Evolutionary conservation across 2,797 vertebrate species (phyloP).

Genomic region (Distichodus sexfasciatus): DNA sequence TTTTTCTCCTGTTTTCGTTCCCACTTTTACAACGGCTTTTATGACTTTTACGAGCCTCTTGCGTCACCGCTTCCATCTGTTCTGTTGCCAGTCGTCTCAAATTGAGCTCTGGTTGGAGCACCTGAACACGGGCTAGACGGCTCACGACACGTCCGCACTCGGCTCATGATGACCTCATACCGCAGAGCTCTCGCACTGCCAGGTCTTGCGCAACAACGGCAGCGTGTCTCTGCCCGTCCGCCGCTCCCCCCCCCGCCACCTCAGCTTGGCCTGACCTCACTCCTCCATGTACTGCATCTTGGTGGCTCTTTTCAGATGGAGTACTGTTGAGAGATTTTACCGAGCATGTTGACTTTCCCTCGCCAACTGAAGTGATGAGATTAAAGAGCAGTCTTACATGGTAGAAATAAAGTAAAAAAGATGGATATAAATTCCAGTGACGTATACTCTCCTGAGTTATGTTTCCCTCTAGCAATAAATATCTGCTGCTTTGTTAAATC

Average conservation of each 20-base stretch:
- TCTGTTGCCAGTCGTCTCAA: neutral
- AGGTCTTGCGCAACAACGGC: conserved; percentile 13
- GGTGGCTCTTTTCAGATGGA: neutral
- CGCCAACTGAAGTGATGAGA: neutral
- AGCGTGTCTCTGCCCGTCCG: conserved; percentile 35
- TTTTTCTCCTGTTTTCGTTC: neutral
- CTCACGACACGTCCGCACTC: conserved; percentile 8
- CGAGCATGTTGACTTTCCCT: neutral
- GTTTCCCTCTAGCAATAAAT: too few relatives aligned
- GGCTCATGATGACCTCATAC: conserved; percentile 29
- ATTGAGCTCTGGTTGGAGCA: conserved; percentile 6
- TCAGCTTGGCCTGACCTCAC: conserved; percentile 14
- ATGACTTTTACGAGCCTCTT: neutral
- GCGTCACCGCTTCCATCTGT: neutral
- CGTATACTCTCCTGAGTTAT: too few relatives aligned
- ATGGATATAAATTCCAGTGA: too few relatives aligned
- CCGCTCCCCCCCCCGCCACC: too few relatives aligned
- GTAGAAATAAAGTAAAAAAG: neutral
- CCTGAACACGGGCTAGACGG: neutral
- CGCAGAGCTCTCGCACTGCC: neutral
- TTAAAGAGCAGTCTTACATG: neutral
- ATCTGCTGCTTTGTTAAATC: too few relatives aligned
- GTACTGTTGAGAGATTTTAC: conserved; percentile 7
- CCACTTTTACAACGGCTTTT: neutral
- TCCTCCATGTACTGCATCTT: neutral